Conservation (phyloP, 2,888 invertebrate species). For the Ectemnius lituratus region DNA sequence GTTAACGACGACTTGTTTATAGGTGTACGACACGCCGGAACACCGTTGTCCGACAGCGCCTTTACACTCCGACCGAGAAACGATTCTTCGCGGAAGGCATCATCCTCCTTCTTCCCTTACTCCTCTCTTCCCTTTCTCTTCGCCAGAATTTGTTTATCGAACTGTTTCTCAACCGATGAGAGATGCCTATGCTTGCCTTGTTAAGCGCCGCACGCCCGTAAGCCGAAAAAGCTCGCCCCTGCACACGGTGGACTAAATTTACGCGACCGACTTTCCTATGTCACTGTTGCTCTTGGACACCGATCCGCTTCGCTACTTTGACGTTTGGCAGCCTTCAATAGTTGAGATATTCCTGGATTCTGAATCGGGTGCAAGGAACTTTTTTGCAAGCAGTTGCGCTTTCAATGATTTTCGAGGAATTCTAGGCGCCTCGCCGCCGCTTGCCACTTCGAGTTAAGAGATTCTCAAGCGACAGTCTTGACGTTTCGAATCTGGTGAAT, state of each 20-base stretch:
- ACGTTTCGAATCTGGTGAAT: not conserved
- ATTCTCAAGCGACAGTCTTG: not conserved
- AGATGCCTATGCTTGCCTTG: constrained; percentile 12
- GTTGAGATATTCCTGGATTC: too few species aligned
- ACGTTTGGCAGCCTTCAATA: constrained; percentile 2
- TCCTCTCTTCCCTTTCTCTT: constrained; percentile 6
- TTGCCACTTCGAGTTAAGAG: too few species aligned
- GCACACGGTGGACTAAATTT: constrained; percentile 43
- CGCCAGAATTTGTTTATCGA: constrained; percentile 34
- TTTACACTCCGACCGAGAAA: constrained; percentile 24
- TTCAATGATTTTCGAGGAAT: too few species aligned
- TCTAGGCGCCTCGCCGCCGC: too few species aligned
- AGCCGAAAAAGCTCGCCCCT: constrained; percentile 17
- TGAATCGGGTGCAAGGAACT: too few species aligned
- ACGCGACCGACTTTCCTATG: constrained; percentile 32
- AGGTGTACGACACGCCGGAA: constrained; percentile 53
- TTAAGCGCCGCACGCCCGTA: constrained; percentile 21
- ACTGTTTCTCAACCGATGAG: constrained; percentile 57
- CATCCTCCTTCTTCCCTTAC: too few species aligned
- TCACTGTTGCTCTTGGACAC: constrained; percentile 2
- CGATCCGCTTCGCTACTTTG: constrained; percentile 9
- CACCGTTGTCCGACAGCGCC: not conserved
- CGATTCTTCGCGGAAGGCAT: constrained; percentile 52
- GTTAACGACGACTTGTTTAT: constrained; percentile 74
- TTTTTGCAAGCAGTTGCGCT: too few species aligned